Conservation (phyloP, 2,888 invertebrate species). For the Leptopilina syphax region DNA sequence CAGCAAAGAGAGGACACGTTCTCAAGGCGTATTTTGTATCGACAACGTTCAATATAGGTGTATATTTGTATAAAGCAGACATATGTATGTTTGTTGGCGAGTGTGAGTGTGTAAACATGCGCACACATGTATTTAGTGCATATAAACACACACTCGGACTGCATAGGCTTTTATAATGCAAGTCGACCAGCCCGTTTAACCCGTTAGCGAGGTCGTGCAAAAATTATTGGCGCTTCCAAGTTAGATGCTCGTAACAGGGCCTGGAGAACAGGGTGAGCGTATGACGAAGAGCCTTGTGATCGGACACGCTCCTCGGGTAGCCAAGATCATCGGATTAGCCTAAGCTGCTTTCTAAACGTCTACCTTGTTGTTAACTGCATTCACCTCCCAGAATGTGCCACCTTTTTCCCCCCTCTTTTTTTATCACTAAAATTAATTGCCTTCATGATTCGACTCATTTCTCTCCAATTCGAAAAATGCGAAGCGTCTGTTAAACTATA, state of each 20-base stretch:
- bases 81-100: too few species aligned
- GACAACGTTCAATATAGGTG: conserved; percentile 47
- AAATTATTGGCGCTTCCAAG: conserved; percentile 60
- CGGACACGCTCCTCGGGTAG: conserved; percentile 58
- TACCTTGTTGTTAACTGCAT: conserved; percentile 37
- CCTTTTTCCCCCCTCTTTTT: not conserved
- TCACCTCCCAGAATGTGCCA: conserved; percentile 33
- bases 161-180: conserved; percentile 50
- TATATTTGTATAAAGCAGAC: too few species aligned
- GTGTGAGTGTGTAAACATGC: too few species aligned
- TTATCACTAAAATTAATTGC: too few species aligned
- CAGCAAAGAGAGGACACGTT: conserved; percentile 67
- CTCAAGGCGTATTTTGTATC: conserved; percentile 62
- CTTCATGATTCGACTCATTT: too few species aligned
- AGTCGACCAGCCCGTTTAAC: conserved; percentile 70
- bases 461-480: too few species aligned
- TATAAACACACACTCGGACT: not conserved
- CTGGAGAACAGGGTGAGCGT: conserved; percentile 53
- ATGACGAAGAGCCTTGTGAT: conserved; percentile 54
- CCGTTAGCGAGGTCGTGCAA: conserved; percentile 65
- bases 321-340: conserved; percentile 62
- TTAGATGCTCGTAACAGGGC: conserved; percentile 49
- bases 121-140: not conserved
- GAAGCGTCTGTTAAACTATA: too few species aligned
- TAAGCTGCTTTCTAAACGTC: conserved; percentile 60